Base-by-base conservation (phyloP, 2,797 vertebrate species). In the Enoplosus armatus region DNA sequence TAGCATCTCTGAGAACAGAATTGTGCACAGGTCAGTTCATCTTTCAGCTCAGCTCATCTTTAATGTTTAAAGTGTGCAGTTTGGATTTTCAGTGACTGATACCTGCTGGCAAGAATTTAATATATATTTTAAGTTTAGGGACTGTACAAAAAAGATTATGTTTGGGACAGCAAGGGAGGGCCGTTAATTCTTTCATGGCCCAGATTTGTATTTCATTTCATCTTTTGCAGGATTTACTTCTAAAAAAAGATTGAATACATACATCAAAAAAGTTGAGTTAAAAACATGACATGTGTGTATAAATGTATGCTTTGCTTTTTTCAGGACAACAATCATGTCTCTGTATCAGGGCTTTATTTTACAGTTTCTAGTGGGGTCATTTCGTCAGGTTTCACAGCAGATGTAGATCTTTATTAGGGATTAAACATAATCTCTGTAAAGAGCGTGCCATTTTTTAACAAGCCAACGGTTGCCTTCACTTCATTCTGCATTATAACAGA, bases 11-110 rank as follows among this genome's bases (percentile, higher is more conserved):
- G 2, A 9, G 35, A 39, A 64, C 2, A 59, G 39, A 35, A 61
- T n/a, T 74, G 62, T 69, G 35, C 62, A 75, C 67, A 75, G 33
- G 53, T 71, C 35, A 53, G 35, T 63, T 58, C 39, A 82, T 77
- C 33, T 39, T 82, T 83, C 12, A 55, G 64, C 48, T 65, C 51
- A 55, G 63, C 54, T 77, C 50, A 47, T 75, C 53, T 72, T 75
- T 43, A 61, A 58, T 63, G 66, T 67, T 62, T n/a, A 62, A 72
- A 41, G n/a, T 26, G 43, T 68, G 62, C 20, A 55, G 41, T 74
- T 75, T 73, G 26, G 26, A 69, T 80, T 72, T 69, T 55, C 18
- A 48, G 3, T 58, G 22, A 53, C 43, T 54, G 33, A 73, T 14
- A 66, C 24, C 53, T 58, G 26, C 24, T 3, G 27, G 56, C 63